Evolutionary conservation across 2,888 invertebrate genomes (phyloP), one percentile per base, ranked within the genome.

Genomic region (Diarsia brunnea): DNA sequence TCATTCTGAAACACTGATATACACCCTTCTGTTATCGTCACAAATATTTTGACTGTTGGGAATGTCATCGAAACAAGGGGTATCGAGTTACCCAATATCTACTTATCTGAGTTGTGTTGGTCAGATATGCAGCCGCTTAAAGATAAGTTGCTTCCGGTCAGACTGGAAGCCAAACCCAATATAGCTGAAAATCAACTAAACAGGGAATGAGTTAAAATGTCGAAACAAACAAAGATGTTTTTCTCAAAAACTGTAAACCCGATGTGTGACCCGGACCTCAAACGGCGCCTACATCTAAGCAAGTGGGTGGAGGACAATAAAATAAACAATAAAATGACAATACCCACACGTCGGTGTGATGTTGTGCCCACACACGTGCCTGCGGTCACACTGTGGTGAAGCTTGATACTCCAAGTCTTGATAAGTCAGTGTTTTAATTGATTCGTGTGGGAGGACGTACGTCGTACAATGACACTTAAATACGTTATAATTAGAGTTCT

Each of bases 261-360:
- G 16, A 31, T 82, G 69, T 79, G 79, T 69, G 64, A 83, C 70
- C 69, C 79, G 65, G 83, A 79, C 79, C 53, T 64, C 8, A 76
- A 47, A 14, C 38, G 71, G 83, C 73, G 83, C 83, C 78, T 82
- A 83, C 84, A 66, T 74, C 82, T 58, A 53, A 60, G 4, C 63
- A 45, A 61, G 86, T 84, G 77, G 83, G 83, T 10, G 69, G 66
- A 45, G 27, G 27, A 70, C 61, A 75, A 72, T 80, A 78, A 80
- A 82, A 70, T 73, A 66, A 71, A 82, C 71, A 79, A 71, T 80
- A 77, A 82, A 81, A 73, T 73, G 63, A 79, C 74, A 70, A 68
- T 63, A 58, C 83, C 83, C 73, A 82, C 82, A 70, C 83, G 45
- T 27, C 43, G 71, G 71, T 78, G 86, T 74, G 66, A 74, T 63